Percentiles rank a stretch among this genome's conserved stretches.
Evolutionary conservation across 1,140 invertebrate genomes (phyloP).

Genomic region (Grapholita molesta): DNA sequence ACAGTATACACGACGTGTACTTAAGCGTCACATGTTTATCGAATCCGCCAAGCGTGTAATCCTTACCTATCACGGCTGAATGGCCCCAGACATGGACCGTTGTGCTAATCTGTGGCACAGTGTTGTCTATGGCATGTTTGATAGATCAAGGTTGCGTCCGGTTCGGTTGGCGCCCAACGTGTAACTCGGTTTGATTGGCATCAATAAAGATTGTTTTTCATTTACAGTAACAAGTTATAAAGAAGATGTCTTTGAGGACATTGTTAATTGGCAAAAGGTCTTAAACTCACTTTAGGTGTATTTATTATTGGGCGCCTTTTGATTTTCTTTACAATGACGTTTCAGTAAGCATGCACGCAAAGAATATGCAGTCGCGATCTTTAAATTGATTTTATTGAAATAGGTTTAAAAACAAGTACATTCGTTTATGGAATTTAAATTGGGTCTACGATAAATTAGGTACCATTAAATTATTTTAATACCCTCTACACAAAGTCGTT

Average conservation of each 20-base stretch:
- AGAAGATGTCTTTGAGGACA: not conserved
- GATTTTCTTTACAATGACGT: no score
- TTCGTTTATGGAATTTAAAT: no score
- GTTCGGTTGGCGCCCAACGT: not conserved
- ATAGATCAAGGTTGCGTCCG: not conserved
- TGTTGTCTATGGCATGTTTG: not conserved
- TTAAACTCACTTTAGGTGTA: no score
- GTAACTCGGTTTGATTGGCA: not conserved
- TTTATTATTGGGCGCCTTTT: no score
- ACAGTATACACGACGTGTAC: slow-evolving; percentile 21
- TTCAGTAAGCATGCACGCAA: no score
- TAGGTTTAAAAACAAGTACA: no score
- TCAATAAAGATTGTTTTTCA: not conserved
- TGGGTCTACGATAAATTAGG: no score
- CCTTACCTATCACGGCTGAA: slow-evolving; percentile 28
- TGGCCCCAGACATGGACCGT: slow-evolving; percentile 24
- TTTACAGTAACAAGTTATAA: not conserved
- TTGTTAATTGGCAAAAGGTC: no score
- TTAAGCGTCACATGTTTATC: slow-evolving; percentile 28
- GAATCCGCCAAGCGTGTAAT: slow-evolving; percentile 36
- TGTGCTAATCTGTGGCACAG: slow-evolving; percentile 16
- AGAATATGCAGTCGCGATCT: no score
- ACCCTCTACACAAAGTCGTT: no score
- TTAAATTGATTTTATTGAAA: no score
- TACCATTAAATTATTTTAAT: no score